Evolutionary conservation across 35 echinoderm and acorn worm species (phyloP).

Genomic region (Diadema setosum): DNA sequence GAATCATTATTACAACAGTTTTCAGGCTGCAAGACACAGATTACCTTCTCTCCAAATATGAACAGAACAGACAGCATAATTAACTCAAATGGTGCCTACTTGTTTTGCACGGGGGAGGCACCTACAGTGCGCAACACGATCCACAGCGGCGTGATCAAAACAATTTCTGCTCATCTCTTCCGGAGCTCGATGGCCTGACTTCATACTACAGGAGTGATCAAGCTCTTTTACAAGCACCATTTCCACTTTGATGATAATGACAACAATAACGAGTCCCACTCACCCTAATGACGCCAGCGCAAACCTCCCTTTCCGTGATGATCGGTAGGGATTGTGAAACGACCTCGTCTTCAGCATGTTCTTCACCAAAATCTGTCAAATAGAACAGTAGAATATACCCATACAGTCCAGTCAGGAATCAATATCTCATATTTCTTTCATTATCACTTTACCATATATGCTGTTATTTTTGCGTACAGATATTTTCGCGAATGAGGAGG

Average conservation of each 20-base stretch:
- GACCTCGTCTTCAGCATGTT: constrained; percentile 95
- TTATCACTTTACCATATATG: neutral
- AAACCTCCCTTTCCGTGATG: neutral
- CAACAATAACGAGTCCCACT: neutral
- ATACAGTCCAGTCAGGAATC: neutral
- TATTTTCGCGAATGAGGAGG: neutral
- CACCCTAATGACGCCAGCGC: neutral
- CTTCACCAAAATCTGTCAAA: constrained; percentile 39
- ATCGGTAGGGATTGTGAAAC: constrained; percentile 86
- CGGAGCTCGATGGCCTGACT: neutral
- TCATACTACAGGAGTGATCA: neutral
- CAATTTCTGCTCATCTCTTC: neutral
- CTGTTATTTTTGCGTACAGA: neutral
- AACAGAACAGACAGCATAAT: no score
- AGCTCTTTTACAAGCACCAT: neutral
- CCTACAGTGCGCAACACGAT: neutral
- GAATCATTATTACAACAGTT: no score
- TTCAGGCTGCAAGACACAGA: no score
- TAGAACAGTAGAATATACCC: neutral
- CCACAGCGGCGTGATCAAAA: no score
- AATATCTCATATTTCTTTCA: neutral
- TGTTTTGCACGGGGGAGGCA: no score
- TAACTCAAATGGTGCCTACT: no score
- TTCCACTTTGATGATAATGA: neutral
- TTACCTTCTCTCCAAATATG: no score